phyloP scores from a whole-genome alignment of 2,113 vertebrate genomes.

The Chaetura pelagica region DNA sequence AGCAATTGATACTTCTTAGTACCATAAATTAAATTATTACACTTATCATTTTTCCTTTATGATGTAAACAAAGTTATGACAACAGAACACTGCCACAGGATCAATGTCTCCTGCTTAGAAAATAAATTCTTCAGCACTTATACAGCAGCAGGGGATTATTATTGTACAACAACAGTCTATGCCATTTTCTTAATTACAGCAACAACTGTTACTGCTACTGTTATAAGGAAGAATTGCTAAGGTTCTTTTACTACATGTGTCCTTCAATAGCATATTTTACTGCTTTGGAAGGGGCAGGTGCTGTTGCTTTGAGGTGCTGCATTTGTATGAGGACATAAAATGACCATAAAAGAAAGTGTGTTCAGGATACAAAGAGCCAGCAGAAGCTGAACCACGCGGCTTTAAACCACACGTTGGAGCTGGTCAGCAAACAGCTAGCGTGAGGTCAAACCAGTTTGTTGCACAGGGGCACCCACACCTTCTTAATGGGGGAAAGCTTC shows the following conservation, averaged over 20 bases:
- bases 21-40: conserved; percentile 59
- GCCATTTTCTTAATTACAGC: conserved; percentile 51
- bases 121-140: conserved; percentile 55
- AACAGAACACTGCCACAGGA: conserved; percentile 9
- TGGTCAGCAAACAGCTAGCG: not conserved
- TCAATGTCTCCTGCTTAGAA: conserved; percentile 54
- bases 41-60: conserved; percentile 43
- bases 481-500: not conserved
- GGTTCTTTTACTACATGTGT: not conserved
- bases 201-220: not conserved
- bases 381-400: not conserved
- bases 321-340: not conserved
- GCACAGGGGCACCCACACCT: not conserved
- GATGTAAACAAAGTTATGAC: conserved; percentile 53
- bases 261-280: not conserved
- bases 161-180: conserved; percentile 21
- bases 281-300: not conserved
- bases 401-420: not conserved
- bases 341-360: not conserved
- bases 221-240: not conserved
- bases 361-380: not conserved
- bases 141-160: conserved; percentile 37
- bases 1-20: conserved; percentile 35
- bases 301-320: not conserved
- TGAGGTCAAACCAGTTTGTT: not conserved